phyloP scores from a whole-genome alignment of 2,888 invertebrate species.

The Matsumyia berberina region DNA sequence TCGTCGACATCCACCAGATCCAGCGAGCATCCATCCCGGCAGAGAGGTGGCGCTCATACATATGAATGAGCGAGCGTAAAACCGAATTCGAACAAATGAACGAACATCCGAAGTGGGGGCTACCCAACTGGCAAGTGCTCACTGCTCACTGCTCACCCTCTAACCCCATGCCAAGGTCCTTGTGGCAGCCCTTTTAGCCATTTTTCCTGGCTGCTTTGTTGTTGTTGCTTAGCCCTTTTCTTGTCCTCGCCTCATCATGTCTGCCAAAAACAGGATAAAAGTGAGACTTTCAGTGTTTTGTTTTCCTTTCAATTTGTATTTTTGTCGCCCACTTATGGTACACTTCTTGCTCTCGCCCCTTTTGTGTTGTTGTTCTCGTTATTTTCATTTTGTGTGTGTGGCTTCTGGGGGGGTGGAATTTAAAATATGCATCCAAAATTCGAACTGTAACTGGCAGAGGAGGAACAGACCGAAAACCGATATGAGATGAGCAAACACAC shows the following conservation, averaged over 20 bases:
- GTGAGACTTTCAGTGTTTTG: slow-evolving; percentile 78
- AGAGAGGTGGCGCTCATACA: slow-evolving; percentile 67
- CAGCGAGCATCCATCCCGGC: slow-evolving; percentile 24
- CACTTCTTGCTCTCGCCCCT: neutral
- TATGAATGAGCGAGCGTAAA: slow-evolving; percentile 72
- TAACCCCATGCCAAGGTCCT: slow-evolving; percentile 32
- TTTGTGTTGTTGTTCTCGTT: too few relatives aligned
- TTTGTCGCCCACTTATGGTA: slow-evolving; percentile 77
- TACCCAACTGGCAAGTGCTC: too few relatives aligned
- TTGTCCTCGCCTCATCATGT: slow-evolving; percentile 49
- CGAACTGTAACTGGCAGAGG: slow-evolving; percentile 23
- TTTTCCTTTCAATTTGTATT: slow-evolving; percentile 83
- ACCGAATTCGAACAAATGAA: slow-evolving; percentile 74
- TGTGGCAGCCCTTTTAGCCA: slow-evolving; percentile 51
- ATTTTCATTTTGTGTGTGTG: slow-evolving; percentile 44
- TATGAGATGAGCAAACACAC: neutral
- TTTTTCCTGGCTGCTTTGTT: too few relatives aligned
- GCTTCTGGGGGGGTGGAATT: neutral
- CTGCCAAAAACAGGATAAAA: slow-evolving; percentile 42
- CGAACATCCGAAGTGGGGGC: slow-evolving; percentile 46
- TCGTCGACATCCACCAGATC: slow-evolving; percentile 52
- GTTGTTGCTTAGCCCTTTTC: slow-evolving; percentile 45
- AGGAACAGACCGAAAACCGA: slow-evolving; percentile 1
- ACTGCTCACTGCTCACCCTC: slow-evolving; percentile 26
- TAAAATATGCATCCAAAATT: slow-evolving; percentile 50